These are phyloP conservation scores for Colletes gigas DNA, from an alignment of 1,140 invertebrate genomes.

Conservation along the genomic window DNA sequence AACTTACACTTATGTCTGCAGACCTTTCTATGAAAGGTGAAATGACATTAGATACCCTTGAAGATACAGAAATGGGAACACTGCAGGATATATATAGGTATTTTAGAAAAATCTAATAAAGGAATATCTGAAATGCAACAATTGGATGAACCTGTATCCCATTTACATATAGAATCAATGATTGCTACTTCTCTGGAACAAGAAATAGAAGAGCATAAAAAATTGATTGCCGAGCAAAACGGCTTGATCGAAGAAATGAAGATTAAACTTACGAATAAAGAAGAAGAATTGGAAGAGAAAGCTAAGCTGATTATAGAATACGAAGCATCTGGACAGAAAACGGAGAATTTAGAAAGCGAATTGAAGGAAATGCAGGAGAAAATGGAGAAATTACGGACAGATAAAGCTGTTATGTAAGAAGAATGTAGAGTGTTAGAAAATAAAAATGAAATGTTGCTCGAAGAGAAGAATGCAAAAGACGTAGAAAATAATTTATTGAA, in stretches of 20 bases:
- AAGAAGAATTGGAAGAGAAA: constrained; percentile 68
- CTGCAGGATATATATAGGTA: no score
- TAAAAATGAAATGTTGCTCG: constrained; percentile 53
- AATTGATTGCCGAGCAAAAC: constrained; percentile 78
- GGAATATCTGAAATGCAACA: constrained; percentile 20
- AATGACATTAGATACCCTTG: constrained; percentile 86
- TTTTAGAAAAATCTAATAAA: constrained; percentile 37
- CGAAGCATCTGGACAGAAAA: constrained; percentile 53
- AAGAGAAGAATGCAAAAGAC: constrained; percentile 64
- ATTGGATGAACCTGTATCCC: constrained; percentile 12
- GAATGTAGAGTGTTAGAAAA: constrained; percentile 51
- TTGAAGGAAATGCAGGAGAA: constrained; percentile 73
- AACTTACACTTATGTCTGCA: constrained; percentile 89
- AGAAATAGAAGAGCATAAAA: constrained; percentile 79
- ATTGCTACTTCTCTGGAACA: constrained; percentile 74
- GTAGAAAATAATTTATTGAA: constrained; percentile 63
- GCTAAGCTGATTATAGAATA: constrained; percentile 45
- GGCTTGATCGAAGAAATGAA: constrained; percentile 75
- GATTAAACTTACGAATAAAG: constrained; percentile 65
- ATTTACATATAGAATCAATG: constrained; percentile 12
- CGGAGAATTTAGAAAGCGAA: constrained; percentile 66
- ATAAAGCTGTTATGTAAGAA: constrained; percentile 66
- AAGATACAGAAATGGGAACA: constrained; percentile 90
- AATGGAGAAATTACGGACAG: constrained; percentile 61
- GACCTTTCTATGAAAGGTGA: constrained; percentile 88